Evolutionary conservation across 1,140 invertebrate species (phyloP).

Genomic region (Gonioctena quinquepunctata): DNA sequence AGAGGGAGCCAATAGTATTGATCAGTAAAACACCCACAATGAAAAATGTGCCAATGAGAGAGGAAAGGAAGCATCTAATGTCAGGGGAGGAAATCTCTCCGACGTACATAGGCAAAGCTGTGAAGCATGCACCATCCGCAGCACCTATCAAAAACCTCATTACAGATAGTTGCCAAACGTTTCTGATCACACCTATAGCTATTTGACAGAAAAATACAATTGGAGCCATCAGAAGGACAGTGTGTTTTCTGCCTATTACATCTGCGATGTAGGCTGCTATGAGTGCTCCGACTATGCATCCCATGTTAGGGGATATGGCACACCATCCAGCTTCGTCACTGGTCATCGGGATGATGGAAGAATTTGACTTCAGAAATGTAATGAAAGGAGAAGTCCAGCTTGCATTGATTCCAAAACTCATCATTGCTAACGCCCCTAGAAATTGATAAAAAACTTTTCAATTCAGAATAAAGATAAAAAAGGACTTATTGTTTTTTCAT

Average conservation of each 20-base stretch:
- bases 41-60: constrained; percentile 24
- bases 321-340: constrained; percentile 39
- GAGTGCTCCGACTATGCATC: constrained; percentile 59
- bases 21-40: constrained; percentile 68
- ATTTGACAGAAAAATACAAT: constrained; percentile 68
- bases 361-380: not conserved
- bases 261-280: constrained; percentile 55
- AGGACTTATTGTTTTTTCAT: no score
- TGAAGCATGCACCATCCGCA: constrained; percentile 67
- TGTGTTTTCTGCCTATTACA: constrained; percentile 63
- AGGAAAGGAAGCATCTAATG: constrained; percentile 62
- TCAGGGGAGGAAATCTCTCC: constrained; percentile 68
- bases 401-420: not conserved
- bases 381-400: constrained; percentile 3
- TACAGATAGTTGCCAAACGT: constrained; percentile 45
- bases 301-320: constrained; percentile 55
- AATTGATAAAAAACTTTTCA: not conserved
- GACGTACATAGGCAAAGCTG: constrained; percentile 67
- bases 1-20: constrained; percentile 67
- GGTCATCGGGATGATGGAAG: constrained; percentile 8
- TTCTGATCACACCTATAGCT: constrained; percentile 60
- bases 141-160: constrained; percentile 64
- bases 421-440: not conserved
- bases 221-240: constrained; percentile 58
- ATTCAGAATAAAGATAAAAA: not conserved